A percentile compares a stretch with the other conserved stretches of the same genome.
phyloP scores from a whole-genome alignment of 2,888 invertebrate species.

The Autographa gamma region DNA sequence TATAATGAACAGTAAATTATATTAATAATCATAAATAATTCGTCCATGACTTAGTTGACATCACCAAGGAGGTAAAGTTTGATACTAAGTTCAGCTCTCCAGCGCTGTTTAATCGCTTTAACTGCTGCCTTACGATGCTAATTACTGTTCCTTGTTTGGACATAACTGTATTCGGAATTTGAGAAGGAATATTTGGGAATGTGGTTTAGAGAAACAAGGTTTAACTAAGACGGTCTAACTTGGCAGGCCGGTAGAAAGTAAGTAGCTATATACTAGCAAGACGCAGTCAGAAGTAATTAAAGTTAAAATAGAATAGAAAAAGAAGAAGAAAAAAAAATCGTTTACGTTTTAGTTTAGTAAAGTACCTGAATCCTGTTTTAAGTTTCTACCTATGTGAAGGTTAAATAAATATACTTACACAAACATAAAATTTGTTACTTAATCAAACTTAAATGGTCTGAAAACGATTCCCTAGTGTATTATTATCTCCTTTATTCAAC shows the following conservation, averaged over 20 bases:
- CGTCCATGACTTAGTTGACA: not conserved
- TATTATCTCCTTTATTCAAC: not conserved
- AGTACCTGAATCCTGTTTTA: no score
- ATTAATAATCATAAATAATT: not conserved
- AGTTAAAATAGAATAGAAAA: no score
- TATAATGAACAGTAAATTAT: no score
- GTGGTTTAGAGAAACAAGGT: not conserved
- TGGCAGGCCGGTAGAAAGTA: not conserved
- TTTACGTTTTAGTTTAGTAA: no score
- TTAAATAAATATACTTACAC: no score
- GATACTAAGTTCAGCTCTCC: conserved; percentile 1
- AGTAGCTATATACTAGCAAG: not conserved
- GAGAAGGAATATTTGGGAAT: not conserved
- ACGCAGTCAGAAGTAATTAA: no score
- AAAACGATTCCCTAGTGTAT: not conserved
- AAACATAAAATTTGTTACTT: not conserved
- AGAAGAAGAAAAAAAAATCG: no score
- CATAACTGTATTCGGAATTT: conserved; percentile 16
- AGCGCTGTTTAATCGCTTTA: conserved; percentile 28
- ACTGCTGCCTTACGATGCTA: conserved; percentile 8
- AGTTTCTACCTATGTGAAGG: no score
- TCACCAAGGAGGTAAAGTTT: not conserved
- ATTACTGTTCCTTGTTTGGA: conserved; percentile 29
- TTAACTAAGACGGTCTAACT: not conserved
- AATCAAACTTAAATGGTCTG: not conserved